Evolutionary conservation across 2,888 invertebrate genomes (phyloP).

Genomic region (Yponomeuta malinellus): DNA sequence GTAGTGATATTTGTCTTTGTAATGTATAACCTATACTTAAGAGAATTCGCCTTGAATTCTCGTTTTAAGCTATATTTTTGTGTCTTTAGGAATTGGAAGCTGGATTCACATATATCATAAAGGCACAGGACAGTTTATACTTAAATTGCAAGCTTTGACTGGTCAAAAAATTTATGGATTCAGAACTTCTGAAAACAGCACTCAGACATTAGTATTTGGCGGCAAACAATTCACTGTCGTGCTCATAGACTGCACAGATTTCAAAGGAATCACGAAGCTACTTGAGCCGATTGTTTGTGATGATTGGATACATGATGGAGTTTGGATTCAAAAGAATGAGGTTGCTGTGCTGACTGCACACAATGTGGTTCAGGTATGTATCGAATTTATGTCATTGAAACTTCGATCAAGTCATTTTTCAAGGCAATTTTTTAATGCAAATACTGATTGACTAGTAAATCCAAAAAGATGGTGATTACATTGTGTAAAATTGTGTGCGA

Average conservation of each 20-base stretch:
- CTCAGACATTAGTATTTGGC: slow-evolving; percentile 70
- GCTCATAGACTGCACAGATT: slow-evolving; percentile 22
- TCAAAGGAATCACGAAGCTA: slow-evolving; percentile 24
- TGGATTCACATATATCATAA: slow-evolving; percentile 47
- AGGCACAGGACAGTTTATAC: slow-evolving; percentile 28
- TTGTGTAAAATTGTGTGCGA: no score
- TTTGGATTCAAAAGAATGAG: slow-evolving; percentile 59
- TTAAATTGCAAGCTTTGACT: slow-evolving; percentile 38
- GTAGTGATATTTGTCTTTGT: slow-evolving; percentile 8
- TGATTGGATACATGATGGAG: slow-evolving; percentile 81
- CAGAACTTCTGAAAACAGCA: slow-evolving; percentile 35
- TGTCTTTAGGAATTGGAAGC: slow-evolving; percentile 72
- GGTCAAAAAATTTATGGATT: slow-evolving; percentile 78
- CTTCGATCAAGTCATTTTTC: no score
- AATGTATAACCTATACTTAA: no score
- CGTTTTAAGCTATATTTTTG: slow-evolving; percentile 26
- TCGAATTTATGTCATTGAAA: no score
- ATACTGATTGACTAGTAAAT: no score
- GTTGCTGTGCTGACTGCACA: slow-evolving; percentile 79
- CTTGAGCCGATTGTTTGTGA: slow-evolving; percentile 47
- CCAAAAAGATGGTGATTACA: no score
- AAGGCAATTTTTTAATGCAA: no score
- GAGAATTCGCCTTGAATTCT: no score
- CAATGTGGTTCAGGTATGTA: slow-evolving; percentile 74
- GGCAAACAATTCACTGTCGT: slow-evolving; percentile 69